Conservation (phyloP, 2,113 vertebrate species). For the Panthera uncia region DNA sequence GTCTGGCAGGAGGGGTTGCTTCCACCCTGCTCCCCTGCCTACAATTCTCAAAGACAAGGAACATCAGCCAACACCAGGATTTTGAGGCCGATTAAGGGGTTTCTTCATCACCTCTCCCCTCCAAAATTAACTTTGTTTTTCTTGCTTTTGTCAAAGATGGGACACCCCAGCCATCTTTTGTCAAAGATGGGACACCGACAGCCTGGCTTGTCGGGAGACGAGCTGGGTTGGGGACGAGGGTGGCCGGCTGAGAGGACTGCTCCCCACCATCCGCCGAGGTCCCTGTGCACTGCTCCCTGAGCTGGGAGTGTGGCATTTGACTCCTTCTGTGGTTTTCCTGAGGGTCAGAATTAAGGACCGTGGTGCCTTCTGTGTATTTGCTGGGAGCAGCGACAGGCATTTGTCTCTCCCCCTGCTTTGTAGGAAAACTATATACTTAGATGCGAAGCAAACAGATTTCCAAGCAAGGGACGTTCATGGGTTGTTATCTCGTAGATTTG, state of each 20-base stretch:
- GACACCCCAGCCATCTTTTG: not conserved
- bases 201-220: not conserved
- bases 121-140: not conserved
- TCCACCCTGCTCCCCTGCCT: no score
- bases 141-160: not conserved
- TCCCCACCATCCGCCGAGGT: not conserved
- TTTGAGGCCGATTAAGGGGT: not conserved
- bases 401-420: not conserved
- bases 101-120: not conserved
- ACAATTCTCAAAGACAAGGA: not conserved
- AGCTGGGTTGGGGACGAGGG: not conserved
- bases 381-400: not conserved
- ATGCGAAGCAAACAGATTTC: not conserved
- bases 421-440: not conserved
- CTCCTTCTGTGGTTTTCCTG: not conserved
- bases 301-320: no score
- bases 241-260: not conserved
- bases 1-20: not conserved
- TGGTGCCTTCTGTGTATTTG: not conserved
- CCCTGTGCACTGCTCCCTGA: accelerated
- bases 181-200: no score
- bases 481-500: not conserved
- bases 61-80: not conserved
- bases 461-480: not conserved
- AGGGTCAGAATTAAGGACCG: not conserved